Percentiles rank a stretch among this genome's conserved stretches.
phyloP scores from a whole-genome alignment of 2,888 invertebrate species.

The Agrotis exclamationis region DNA sequence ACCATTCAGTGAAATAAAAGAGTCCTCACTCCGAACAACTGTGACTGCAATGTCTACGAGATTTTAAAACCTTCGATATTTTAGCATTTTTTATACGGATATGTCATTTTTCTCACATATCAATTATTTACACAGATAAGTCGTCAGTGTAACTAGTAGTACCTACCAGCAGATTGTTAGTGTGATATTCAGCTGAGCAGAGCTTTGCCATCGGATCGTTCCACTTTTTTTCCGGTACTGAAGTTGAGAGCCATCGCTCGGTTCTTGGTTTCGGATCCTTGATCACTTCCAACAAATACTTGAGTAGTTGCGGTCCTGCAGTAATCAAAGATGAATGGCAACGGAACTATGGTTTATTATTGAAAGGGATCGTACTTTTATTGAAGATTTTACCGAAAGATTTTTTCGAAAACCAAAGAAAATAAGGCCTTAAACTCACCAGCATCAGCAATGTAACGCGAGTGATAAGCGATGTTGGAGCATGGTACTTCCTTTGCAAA shows the following conservation, averaged over 20 bases:
- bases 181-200: slow-evolving; percentile 96
- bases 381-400: too few species aligned
- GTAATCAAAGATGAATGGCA: too few species aligned
- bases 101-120: neutral
- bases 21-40: too few species aligned
- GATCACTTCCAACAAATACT: slow-evolving; percentile 91
- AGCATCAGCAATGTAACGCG: slow-evolving; percentile 94
- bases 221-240: slow-evolving; percentile 90
- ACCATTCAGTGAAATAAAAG: too few species aligned
- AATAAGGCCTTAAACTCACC: slow-evolving; percentile 71
- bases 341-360: too few species aligned
- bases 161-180: slow-evolving; percentile 93
- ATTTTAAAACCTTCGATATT: too few species aligned
- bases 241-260: slow-evolving; percentile 95
- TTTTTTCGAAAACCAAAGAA: neutral
- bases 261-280: slow-evolving; percentile 92
- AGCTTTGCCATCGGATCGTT: slow-evolving; percentile 74
- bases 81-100: neutral
- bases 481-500: slow-evolving; percentile 89
- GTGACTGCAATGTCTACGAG: too few species aligned
- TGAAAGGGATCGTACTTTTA: too few species aligned
- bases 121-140: too few species aligned
- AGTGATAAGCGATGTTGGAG: slow-evolving; percentile 97
- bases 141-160: neutral
- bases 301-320: slow-evolving; percentile 82